Percentiles rank a stretch among this genome's conserved stretches.
Conservation (phyloP, 2,888 invertebrate species). For the Dynastes hyllus region DNA sequence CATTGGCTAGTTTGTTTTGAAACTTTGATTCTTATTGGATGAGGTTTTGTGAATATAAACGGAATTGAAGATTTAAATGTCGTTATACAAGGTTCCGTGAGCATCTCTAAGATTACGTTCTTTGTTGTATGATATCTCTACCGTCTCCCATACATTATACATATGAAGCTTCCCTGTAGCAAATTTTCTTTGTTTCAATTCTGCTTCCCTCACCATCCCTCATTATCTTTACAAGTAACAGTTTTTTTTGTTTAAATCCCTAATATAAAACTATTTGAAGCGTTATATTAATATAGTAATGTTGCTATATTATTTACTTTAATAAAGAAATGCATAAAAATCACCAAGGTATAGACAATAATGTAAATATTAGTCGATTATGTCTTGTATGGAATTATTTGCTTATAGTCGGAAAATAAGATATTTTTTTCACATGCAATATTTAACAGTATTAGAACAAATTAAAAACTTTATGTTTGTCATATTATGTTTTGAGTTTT, state of each 20-base stretch:
- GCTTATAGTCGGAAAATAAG: too few relatives aligned
- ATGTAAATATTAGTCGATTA: too few relatives aligned
- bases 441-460: too few relatives aligned
- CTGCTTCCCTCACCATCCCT: neutral
- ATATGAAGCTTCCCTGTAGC: neutral
- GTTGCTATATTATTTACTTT: too few relatives aligned
- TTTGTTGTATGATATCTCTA: slow-evolving; percentile 7
- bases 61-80: slow-evolving; percentile 39
- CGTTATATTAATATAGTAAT: too few relatives aligned
- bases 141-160: neutral
- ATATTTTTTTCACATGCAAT: too few relatives aligned
- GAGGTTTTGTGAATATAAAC: slow-evolving; percentile 32
- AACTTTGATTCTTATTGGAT: slow-evolving; percentile 26
- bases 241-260: neutral
- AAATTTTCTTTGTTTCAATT: slow-evolving; percentile 25
- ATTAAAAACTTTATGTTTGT: too few relatives aligned
- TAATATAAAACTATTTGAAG: too few relatives aligned
- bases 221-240: neutral
- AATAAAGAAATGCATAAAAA: too few relatives aligned
- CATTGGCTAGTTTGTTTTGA: slow-evolving; percentile 52
- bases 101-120: slow-evolving; percentile 22
- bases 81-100: slow-evolving; percentile 7
- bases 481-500: neutral
- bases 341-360: too few relatives aligned
- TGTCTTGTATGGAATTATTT: too few relatives aligned